A percentile compares a stretch with the other conserved stretches of the same genome.
Conservation (phyloP, 2,113 vertebrate genomes). For the Lepus americanus region DNA sequence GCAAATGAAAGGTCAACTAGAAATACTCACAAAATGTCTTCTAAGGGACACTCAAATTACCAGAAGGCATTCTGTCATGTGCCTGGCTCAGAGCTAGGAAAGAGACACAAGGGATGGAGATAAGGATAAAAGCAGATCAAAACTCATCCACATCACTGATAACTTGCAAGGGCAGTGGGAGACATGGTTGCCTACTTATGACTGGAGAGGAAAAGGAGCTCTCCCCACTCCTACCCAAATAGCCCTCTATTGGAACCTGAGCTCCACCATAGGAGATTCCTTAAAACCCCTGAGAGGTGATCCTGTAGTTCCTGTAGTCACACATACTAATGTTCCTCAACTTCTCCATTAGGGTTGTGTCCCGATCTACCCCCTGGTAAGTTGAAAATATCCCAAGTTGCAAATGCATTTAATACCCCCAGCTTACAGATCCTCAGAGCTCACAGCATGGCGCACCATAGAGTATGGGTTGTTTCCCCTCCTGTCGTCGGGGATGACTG, state of each 20-base stretch:
- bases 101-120: not conserved
- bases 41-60: slow-evolving; percentile 5
- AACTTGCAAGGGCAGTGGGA: not conserved
- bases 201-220: not conserved
- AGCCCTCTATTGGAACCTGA: not conserved
- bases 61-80: not conserved
- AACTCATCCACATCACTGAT: not conserved
- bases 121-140: not conserved
- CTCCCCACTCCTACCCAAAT: not conserved
- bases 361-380: too few species aligned
- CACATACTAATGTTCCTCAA: not conserved
- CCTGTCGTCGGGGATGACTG: too few species aligned
- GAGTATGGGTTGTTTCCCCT: too few species aligned
- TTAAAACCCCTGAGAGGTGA: not conserved
- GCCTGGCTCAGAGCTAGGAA: not conserved
- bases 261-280: not conserved
- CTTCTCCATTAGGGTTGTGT: too few species aligned
- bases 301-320: not conserved
- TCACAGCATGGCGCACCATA: too few species aligned
- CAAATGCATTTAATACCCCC: too few species aligned
- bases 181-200: not conserved
- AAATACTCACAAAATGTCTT: not conserved
- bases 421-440: too few species aligned
- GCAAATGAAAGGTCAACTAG: not conserved
- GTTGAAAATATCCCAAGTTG: too few species aligned